Evolutionary conservation across 2,888 invertebrate species (phyloP), one percentile per base, ranked within the genome.

Genomic region (Diabrotica balteata): DNA sequence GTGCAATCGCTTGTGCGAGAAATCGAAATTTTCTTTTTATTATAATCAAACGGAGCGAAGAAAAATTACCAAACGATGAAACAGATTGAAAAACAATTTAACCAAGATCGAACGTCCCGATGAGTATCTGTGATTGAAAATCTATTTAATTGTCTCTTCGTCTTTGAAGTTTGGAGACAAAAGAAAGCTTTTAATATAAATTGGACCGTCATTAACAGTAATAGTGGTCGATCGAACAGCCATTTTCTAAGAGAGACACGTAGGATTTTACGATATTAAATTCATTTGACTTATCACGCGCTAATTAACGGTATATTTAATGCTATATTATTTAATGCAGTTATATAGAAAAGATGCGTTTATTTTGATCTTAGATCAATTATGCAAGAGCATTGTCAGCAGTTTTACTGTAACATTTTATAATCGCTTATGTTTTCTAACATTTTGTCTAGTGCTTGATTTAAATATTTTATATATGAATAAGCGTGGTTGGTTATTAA

Each of bases 181-280:
- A 69, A 68, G 79, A 79, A 79, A 79, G 72, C 79, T 77, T 77
- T 81, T 79, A 78, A 80, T 80, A 80, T 81, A 80, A 81, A 82
- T 80, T 79, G 81, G 75, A 80, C 80, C 79, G 80, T 81, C 82
- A 81, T 83, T 82, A 82, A 80, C 79, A 64, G 70, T 68, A 70
- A 70, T 70, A 52, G 64, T 52, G 42, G 58, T 50, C 22, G 32
- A 51, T 52, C n/a, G 58, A 64, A 53, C 7, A 11, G 44, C n/a
- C 49, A 9, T 32, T 63, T 55, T 63, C 8, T 32, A 17, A 17
- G 32, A 32, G 32, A 32, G 32, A 32, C 32, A 32, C 32, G 32
- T 32, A 32, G 32, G 32, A 32, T 32, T 32, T 32, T 32, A 32
- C 32, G 32, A 32, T 32, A 32, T 32, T 32, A 32, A 32, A 32